Base-by-base conservation (phyloP, 2,797 vertebrate genomes). In the Catostomus latipinnis region DNA sequence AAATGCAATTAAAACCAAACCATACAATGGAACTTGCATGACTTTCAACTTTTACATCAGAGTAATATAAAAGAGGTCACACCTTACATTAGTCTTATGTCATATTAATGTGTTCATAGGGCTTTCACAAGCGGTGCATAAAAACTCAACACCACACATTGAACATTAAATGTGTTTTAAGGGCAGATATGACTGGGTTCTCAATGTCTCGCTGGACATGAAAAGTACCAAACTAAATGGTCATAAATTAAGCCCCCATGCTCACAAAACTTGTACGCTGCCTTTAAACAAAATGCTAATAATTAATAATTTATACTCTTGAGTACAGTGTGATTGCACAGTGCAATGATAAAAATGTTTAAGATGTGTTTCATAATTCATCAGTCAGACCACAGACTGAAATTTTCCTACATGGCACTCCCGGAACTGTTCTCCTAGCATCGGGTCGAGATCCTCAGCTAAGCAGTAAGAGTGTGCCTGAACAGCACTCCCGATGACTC, bases 361-460 rank as follows among this genome's bases (percentile, higher is more conserved):
- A 58, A 72, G 6, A 46, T 43, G 8, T 58, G 46, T 63, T 18
- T 50, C 6, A n/a, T 65, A n/a, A 48, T 46, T 61, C 45, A 14
- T 72, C 14, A 48, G 5, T 83, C 62, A 97, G 85, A 96, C 94
- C 70, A 92, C 89, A 62, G 95, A 96, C 80, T 96, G 95, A 12
- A 91, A 94, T 43, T 95, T 95, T 82, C 90, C 90, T 12, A 93
- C 87, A 74, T 94, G 86, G 49, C 92, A 92, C 71, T 96, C 93
- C 58, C 93, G 92, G 89, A 95, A 96, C 3, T 95, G 94, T 71
- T 97, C 95, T 43, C 93, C 93, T 79, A 99, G 95, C 86, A 98
- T 94, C 0, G 97, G 96, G 87, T 98, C 95, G 75, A 95, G 90
- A 61, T 92, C 91, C 68, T 97, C 97, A 0, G 80, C 80, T 0